phyloP scores from a whole-genome alignment of 2,888 invertebrate species.

The Tortricodes alternella region DNA sequence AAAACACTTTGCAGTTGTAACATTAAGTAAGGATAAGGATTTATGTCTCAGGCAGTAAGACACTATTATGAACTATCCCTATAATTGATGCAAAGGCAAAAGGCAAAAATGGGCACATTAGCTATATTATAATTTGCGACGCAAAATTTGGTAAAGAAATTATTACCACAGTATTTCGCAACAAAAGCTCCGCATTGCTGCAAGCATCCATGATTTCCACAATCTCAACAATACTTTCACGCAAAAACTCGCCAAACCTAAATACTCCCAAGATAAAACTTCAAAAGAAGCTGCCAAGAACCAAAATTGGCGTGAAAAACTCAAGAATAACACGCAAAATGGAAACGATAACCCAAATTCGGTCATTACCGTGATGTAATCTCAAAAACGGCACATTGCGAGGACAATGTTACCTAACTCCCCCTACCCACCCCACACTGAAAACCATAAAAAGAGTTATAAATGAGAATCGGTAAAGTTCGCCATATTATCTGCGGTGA shows the following conservation, averaged over 20 bases:
- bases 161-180: background rate
- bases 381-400: conserved; percentile 4
- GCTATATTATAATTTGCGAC: no score
- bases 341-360: conserved; percentile 18
- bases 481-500: conserved; percentile 26
- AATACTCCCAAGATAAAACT: conserved; percentile 13
- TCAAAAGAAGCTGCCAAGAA: conserved; percentile 4
- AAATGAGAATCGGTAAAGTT: conserved; percentile 44
- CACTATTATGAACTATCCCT: no score
- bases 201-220: background rate
- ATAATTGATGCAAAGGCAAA: no score
- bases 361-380: conserved; percentile 21
- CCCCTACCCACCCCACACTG: conserved; percentile 12
- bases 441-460: conserved; percentile 48
- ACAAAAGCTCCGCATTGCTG: background rate
- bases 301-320: conserved; percentile 14
- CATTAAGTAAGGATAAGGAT: no score
- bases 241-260: background rate
- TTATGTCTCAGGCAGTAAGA: no score
- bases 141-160: no score
- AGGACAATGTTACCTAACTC: conserved; percentile 25
- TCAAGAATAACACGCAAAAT: conserved; percentile 1
- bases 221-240: background rate
- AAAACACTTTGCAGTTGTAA: no score
- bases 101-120: no score